These are phyloP conservation scores for Anableps anableps DNA, from an alignment of 2,797 vertebrate species.

Conservation along the genomic window DNA sequence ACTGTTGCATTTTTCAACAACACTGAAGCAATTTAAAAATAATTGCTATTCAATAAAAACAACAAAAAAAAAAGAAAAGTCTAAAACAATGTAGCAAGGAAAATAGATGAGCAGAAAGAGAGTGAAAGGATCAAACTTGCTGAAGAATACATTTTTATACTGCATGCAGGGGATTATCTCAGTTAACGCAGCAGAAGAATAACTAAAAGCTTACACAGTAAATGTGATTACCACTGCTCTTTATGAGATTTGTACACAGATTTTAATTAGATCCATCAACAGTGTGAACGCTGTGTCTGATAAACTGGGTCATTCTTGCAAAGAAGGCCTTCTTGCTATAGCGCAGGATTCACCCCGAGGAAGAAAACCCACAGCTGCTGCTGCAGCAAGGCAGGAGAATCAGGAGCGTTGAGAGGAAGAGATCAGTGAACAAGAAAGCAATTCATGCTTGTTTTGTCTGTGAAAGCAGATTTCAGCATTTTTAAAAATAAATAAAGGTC, in stretches of 20 bases:
- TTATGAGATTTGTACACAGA: conserved; percentile 69
- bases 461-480: conserved; percentile 21
- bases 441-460: conserved; percentile 24
- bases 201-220: conserved; percentile 52
- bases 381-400: conserved; percentile 52
- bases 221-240: conserved; percentile 71
- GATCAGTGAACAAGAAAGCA: conserved; percentile 36
- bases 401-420: conserved; percentile 22
- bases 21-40: conserved; percentile 21
- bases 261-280: conserved; percentile 76
- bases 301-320: conserved; percentile 78
- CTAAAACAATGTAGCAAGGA: conserved; percentile 13
- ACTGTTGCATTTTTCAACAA: conserved; percentile 7
- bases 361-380: conserved; percentile 69
- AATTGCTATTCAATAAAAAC: conserved; percentile 15
- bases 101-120: conserved; percentile 9
- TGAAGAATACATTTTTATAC: conserved; percentile 29
- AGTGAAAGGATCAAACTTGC: conserved; percentile 46
- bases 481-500: not conserved
- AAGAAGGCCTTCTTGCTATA: conserved; percentile 69
- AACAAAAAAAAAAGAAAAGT: conserved; percentile 12
- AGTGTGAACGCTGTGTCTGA: conserved; percentile 55
- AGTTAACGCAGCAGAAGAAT: conserved; percentile 50
- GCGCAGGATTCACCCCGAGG: conserved; percentile 74
- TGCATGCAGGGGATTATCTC: conserved; percentile 48